Conservation (phyloP, 2,797 vertebrate species). For the Adelosebastes latens region DNA sequence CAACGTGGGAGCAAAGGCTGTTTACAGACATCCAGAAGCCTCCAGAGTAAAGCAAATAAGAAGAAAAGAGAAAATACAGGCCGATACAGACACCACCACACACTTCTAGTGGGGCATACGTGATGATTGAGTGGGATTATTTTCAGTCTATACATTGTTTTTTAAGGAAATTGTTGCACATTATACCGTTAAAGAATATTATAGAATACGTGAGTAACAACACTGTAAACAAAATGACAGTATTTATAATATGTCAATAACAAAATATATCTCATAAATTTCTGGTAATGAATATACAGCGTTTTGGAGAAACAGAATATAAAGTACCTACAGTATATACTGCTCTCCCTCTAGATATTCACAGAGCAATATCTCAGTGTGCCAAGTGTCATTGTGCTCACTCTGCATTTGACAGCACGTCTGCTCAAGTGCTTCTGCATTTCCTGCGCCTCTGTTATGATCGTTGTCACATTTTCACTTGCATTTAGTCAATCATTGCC, state of each 20-base stretch:
- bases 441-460: background rate
- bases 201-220: background rate
- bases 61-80: too few relatives aligned
- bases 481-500: conserved; percentile 6
- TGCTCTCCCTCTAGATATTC: background rate
- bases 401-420: background rate
- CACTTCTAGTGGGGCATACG: too few relatives aligned
- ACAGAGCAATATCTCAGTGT: background rate
- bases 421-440: background rate
- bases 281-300: background rate
- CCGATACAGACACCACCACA: too few relatives aligned
- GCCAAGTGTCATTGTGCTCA: background rate
- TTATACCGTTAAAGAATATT: background rate
- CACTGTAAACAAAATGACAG: background rate
- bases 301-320: background rate
- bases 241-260: background rate
- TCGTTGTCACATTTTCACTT: background rate
- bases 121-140: too few relatives aligned
- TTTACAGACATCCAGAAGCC: too few relatives aligned
- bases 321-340: too few relatives aligned
- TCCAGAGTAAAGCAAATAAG: too few relatives aligned
- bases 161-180: too few relatives aligned
- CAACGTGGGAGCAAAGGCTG: too few relatives aligned
- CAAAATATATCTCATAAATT: background rate
- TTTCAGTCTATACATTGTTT: too few relatives aligned